Evolutionary conservation across 2,113 vertebrate species (phyloP), one percentile per base, ranked within the genome.

Genomic region (Solenodon paradoxus): DNA sequence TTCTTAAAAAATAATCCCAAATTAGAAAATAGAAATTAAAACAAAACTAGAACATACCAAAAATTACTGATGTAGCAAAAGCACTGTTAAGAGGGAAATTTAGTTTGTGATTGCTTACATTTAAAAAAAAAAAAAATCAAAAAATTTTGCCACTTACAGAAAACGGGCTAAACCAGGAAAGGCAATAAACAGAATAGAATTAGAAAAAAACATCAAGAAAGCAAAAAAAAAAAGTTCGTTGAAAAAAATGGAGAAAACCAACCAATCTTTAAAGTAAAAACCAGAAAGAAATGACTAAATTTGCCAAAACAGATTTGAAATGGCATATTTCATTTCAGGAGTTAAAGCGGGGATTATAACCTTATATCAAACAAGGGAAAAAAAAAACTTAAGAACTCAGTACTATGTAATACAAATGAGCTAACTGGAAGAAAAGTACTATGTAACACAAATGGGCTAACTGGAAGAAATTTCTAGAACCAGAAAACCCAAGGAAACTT

Each of bases 381-480:
- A n/a, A n/a, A n/a, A n/a, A n/a, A n/a, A n/a, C n/a, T n/a, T n/a
- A n/a, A n/a, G n/a, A n/a, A n/a, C n/a, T n/a, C n/a, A n/a, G n/a
- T n/a, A n/a, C n/a, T n/a, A n/a, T n/a, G n/a, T n/a, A n/a, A n/a
- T n/a, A n/a, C n/a, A n/a, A n/a, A n/a, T n/a, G n/a, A n/a, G n/a
- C n/a, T n/a, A n/a, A 87, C 24, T 87, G 28, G 77, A 68, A n/a
- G 55, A 64, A 71, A 85, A 79, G 3, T 13, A 55, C 32, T 38
- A 77, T 7, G n/a, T n/a, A 49, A 22, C 30, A 26, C 32, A n/a
- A 12, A 64, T n/a, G n/a, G 6, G 28, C 35, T 88, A 69, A 17
- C 10, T 77, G 72, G 22, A 94, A 59, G 13, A 57, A 94, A 35
- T 55, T 81, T n/a, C 66, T 57, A 63, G 53, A 86, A 96, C 78